Percentiles rank a stretch among this genome's conserved stretches.
These are phyloP conservation scores for Oxygymnocypris stewartii DNA, from an alignment of 2,113 vertebrate species.

Conservation along the genomic window DNA sequence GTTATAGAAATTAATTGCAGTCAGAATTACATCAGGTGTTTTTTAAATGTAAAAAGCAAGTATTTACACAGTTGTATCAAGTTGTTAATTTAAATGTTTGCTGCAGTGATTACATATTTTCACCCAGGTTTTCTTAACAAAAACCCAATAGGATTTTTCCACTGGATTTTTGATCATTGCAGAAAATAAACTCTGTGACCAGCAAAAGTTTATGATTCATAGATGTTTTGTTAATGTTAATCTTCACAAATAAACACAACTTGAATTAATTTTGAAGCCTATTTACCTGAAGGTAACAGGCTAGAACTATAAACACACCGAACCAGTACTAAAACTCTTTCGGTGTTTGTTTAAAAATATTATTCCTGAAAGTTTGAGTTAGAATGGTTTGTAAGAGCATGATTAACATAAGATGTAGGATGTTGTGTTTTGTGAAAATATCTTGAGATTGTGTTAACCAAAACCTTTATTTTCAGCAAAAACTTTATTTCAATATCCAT, in stretches of 20 bases:
- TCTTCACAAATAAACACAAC: not conserved
- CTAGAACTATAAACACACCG: not conserved
- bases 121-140: not conserved
- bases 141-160: not conserved
- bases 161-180: not conserved
- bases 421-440: no score
- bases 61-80: not conserved
- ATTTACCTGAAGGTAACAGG: not conserved
- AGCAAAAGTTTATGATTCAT: not conserved
- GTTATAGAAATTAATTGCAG: not conserved
- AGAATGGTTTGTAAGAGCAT: not conserved
- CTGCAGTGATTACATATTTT: no score
- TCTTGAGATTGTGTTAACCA: no score
- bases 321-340: not conserved
- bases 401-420: not conserved
- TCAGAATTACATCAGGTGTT: not conserved
- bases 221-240: not conserved
- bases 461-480: no score
- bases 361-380: not conserved
- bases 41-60: not conserved
- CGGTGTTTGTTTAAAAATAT: not conserved
- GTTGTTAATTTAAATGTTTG: not conserved
- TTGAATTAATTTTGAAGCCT: not conserved
- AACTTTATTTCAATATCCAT: no score
- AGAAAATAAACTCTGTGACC: not conserved